A percentile compares a stretch with the other conserved stretches of the same genome.
Evolutionary conservation across 2,888 invertebrate genomes (phyloP).

Genomic region (Tholera decimalis): DNA sequence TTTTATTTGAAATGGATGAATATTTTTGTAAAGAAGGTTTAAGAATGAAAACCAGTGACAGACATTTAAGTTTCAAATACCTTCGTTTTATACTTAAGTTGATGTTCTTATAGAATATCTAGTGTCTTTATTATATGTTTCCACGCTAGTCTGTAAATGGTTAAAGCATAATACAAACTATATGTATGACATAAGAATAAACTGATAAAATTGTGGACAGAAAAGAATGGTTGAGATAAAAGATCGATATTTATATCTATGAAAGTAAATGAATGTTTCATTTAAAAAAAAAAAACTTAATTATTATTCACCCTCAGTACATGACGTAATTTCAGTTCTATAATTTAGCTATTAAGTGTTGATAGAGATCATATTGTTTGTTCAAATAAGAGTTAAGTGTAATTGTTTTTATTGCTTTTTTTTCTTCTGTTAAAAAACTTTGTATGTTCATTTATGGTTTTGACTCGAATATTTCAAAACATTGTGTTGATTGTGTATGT

Average conservation of each 20-base stretch:
- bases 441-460: constrained; percentile 35
- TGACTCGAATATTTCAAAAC: constrained; percentile 40
- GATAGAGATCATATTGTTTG: constrained; percentile 31
- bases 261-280: constrained; percentile 33
- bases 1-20: constrained; percentile 22
- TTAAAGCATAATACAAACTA: constrained; percentile 52
- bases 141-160: constrained; percentile 50
- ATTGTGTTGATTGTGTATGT: constrained; percentile 6
- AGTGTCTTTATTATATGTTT: constrained; percentile 27
- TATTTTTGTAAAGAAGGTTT: constrained; percentile 49
- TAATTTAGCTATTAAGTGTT: constrained; percentile 50
- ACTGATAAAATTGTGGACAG: background rate
- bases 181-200: constrained; percentile 25
- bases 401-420: constrained; percentile 30
- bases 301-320: constrained; percentile 5
- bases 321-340: constrained; percentile 28
- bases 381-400: constrained; percentile 48
- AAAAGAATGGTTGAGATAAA: background rate
- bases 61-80: constrained; percentile 9
- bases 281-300: constrained; percentile 4
- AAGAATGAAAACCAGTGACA: constrained; percentile 10
- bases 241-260: constrained; percentile 2
- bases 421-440: constrained; percentile 29
- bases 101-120: constrained; percentile 25
- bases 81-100: constrained; percentile 13